A percentile compares a stretch with the other conserved stretches of the same genome.
These are phyloP conservation scores for Synanthedon myopaeformis DNA, from an alignment of 2,888 invertebrate genomes.

Conservation along the genomic window DNA sequence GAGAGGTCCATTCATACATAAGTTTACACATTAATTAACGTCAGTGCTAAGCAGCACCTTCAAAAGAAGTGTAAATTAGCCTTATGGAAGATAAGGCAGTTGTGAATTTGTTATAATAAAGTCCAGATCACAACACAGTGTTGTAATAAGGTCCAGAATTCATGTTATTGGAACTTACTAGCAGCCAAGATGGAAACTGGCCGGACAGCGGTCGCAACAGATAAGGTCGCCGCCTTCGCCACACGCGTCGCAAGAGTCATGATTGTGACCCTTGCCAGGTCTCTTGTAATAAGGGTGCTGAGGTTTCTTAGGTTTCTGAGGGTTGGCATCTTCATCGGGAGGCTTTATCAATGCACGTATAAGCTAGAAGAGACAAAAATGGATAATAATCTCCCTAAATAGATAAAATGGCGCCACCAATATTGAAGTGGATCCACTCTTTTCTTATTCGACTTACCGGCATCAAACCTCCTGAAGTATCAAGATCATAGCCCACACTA, in stretches of 20 bases:
- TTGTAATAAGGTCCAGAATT: too few species aligned
- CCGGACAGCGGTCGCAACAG: slow-evolving; percentile 96
- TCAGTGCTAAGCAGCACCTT: too few species aligned
- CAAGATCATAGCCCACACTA: slow-evolving; percentile 79
- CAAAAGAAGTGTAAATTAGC: too few species aligned
- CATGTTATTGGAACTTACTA: slow-evolving; percentile 75
- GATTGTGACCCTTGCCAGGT: slow-evolving; percentile 91
- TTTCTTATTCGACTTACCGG: slow-evolving; percentile 74
- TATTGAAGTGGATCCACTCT: slow-evolving; percentile 2
- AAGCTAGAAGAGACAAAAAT: slow-evolving; percentile 70
- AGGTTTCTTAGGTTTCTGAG: slow-evolving; percentile 71
- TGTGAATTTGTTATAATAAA: too few species aligned
- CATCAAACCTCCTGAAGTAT: slow-evolving; percentile 86
- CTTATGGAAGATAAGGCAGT: too few species aligned
- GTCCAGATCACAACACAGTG: too few species aligned
- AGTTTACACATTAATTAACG: too few species aligned
- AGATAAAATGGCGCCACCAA: slow-evolving; percentile 29
- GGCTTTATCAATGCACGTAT: slow-evolving; percentile 91
- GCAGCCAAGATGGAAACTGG: slow-evolving; percentile 95
- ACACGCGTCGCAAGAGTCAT: slow-evolving; percentile 94
- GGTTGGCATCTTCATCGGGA: slow-evolving; percentile 79
- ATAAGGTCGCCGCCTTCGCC: slow-evolving; percentile 94
- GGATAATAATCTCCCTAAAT: slow-evolving; percentile 1
- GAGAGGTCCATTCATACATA: too few species aligned
- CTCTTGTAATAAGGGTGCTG: slow-evolving; percentile 87